Conservation (phyloP, 2,888 invertebrate species). For the Eretmocerus hayati region DNA sequence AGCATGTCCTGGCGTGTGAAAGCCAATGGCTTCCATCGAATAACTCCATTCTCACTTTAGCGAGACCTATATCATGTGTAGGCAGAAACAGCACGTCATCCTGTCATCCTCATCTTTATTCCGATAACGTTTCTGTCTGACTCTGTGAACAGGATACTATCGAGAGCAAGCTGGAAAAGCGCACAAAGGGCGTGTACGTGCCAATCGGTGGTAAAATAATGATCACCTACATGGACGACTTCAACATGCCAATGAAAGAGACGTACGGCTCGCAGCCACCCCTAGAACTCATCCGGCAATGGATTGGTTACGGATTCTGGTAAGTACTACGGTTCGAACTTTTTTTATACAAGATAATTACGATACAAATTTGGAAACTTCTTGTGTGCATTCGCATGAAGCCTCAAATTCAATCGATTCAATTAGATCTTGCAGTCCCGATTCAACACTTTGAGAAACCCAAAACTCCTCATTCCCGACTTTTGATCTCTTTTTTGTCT, state of each 20-base stretch:
- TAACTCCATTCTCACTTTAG: neutral
- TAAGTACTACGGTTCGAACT: no score
- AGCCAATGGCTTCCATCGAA: no score
- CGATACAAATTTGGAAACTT: no score
- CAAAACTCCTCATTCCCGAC: no score
- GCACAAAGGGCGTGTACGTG: conserved; percentile 76
- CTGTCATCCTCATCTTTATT: conserved; percentile 12
- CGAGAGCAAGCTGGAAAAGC: conserved; percentile 79
- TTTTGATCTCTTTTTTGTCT: no score
- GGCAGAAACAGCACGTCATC: neutral
- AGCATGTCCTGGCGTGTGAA: no score
- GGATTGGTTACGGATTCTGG: conserved; percentile 88
- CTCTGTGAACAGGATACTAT: conserved; percentile 62
- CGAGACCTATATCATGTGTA: neutral
- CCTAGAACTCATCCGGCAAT: conserved; percentile 73
- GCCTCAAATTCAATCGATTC: no score
- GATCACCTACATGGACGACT: conserved; percentile 84
- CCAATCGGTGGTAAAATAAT: conserved; percentile 77
- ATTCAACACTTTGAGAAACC: no score
- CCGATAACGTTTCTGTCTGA: conserved; percentile 7
- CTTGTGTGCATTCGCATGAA: no score
- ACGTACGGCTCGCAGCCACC: conserved; percentile 85
- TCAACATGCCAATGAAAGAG: conserved; percentile 89
- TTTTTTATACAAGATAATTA: no score
- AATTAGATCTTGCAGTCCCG: no score